These are phyloP conservation scores for Xiphorhynchus elegans DNA, from an alignment of 2,113 vertebrate genomes.

Conservation along the genomic window DNA sequence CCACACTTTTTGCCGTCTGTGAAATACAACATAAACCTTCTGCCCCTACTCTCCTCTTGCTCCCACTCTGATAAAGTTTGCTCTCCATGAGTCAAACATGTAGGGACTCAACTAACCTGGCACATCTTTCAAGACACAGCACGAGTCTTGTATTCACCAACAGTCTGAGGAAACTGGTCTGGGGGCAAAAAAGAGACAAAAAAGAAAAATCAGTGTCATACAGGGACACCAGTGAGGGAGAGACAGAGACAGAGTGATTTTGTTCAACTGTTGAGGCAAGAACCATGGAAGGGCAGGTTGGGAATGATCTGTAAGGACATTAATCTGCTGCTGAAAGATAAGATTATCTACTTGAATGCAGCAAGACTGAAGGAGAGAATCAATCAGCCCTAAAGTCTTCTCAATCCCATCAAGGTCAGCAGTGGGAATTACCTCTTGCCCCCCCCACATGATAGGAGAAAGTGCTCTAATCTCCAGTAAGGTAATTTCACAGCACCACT, in stretches of 20 bases:
- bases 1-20: not conserved
- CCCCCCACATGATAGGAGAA: not conserved
- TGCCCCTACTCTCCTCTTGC: not conserved
- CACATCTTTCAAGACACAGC: not conserved
- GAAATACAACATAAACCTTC: not conserved
- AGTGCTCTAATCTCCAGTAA: not conserved
- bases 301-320: not conserved
- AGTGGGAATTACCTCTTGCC: not conserved
- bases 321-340: conserved; percentile 17
- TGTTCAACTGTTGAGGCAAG: not conserved
- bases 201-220: not conserved
- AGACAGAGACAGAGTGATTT: not conserved
- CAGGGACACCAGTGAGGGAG: fast-evolving
- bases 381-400: not conserved
- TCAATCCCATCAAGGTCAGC: conserved; percentile 4
- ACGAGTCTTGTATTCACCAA: not conserved
- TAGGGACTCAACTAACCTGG: not conserved
- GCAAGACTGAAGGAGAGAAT: conserved; percentile 2
- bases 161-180: not conserved
- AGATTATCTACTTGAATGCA: conserved; percentile 23
- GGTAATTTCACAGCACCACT: not conserved
- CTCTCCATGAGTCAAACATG: fast-evolving
- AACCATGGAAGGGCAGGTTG: not conserved
- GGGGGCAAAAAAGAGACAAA: not conserved
- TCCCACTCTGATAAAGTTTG: not conserved